These are phyloP conservation scores for Myiagra hebetior DNA, from an alignment of 2,113 vertebrate species.

Conservation along the genomic window DNA sequence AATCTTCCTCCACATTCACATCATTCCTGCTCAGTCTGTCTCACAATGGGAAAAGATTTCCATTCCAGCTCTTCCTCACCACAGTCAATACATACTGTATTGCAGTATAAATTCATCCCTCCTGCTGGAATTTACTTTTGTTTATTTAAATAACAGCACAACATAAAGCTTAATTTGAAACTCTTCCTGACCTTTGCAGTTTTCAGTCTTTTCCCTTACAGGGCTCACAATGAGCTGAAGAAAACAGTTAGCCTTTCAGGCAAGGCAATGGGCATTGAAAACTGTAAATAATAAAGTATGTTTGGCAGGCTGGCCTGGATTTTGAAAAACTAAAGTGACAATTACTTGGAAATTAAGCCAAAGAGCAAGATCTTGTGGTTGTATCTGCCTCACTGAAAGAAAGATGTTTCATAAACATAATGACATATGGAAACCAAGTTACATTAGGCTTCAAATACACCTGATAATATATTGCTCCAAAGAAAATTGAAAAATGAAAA, in stretches of 20 bases:
- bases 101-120: background rate
- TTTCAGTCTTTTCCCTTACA: background rate
- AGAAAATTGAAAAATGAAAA: background rate
- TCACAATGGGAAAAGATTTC: background rate
- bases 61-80: background rate
- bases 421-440: background rate
- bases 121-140: background rate
- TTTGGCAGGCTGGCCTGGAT: background rate
- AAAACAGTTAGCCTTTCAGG: background rate
- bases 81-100: background rate
- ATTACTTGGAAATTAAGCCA: background rate
- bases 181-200: slow-evolving; percentile 10
- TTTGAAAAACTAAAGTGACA: background rate
- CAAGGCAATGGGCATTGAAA: background rate
- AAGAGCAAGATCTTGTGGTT: background rate
- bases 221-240: background rate
- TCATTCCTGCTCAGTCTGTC: background rate
- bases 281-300: background rate
- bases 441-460: slow-evolving; percentile 23
- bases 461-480: background rate
- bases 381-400: background rate
- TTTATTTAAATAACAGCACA: background rate
- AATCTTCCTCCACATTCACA: background rate
- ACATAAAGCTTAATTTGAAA: background rate
- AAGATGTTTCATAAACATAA: background rate